phyloP scores from a whole-genome alignment of 2,797 vertebrate species.

The Alcedo quadribrachys region DNA sequence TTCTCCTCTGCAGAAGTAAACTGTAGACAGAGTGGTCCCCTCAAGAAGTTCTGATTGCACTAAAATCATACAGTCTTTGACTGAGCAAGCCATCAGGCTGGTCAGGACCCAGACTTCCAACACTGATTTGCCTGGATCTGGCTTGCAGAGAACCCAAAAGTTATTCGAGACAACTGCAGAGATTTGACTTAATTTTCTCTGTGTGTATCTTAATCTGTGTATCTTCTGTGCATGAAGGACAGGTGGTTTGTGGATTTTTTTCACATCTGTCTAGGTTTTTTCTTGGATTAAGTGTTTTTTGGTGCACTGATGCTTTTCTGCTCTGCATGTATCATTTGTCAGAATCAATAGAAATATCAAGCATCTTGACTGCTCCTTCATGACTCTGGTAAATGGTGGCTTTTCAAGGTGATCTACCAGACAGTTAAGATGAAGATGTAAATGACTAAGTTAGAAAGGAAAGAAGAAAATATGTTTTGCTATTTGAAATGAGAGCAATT shows the following conservation, averaged over 20 bases:
- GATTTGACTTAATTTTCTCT: neutral
- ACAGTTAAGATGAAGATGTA: neutral
- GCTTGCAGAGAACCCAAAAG: neutral
- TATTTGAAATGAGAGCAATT: neutral
- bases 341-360: neutral
- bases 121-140: neutral
- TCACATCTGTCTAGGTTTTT: neutral
- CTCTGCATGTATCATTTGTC: neutral
- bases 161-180: neutral
- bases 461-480: neutral
- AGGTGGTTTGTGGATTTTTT: neutral
- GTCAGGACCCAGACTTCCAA: neutral
- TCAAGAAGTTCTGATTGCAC: neutral
- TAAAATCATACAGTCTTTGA: neutral
- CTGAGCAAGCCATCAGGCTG: neutral
- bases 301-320: neutral
- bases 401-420: neutral
- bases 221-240: neutral
- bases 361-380: neutral
- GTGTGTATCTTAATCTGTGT: neutral
- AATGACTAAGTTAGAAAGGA: neutral
- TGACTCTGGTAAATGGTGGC: neutral
- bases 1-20: neutral
- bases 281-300: neutral
- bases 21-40: rapidly evolving